Evolutionary conservation across 2,888 invertebrate genomes (phyloP).

Genomic region (Drosophila lacicola): DNA sequence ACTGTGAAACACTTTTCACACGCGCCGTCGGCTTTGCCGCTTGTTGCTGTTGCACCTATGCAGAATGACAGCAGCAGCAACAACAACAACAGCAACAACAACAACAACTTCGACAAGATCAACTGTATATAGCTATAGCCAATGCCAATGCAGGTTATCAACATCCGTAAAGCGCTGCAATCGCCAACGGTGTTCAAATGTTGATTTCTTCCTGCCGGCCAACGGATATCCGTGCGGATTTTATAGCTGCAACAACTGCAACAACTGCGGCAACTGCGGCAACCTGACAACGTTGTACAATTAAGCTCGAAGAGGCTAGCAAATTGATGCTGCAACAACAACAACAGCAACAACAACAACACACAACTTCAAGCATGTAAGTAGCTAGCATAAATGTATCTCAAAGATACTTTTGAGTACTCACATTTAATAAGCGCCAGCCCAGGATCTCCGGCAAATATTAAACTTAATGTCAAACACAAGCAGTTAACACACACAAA

Average conservation of each 20-base stretch:
- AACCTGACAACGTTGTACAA: conserved; percentile 59
- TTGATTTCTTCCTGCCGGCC: conserved; percentile 81
- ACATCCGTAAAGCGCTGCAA: conserved; percentile 74
- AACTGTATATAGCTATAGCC: conserved; percentile 57
- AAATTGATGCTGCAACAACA: conserved; percentile 68
- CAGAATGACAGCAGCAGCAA: conserved; percentile 66
- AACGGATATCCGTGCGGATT: conserved; percentile 83
- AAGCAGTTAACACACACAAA: conserved; percentile 28
- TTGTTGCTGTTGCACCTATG: conserved; percentile 49
- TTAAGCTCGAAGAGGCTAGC: conserved; percentile 76
- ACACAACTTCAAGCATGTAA: conserved; percentile 62
- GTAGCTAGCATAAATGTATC: conserved; percentile 38
- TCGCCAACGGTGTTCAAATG: conserved; percentile 79
- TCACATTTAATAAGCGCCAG: conserved; percentile 28
- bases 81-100: conserved; percentile 26
- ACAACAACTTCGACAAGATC: conserved; percentile 48
- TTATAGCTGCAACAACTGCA: conserved; percentile 58
- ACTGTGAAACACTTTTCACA: conserved; percentile 45
- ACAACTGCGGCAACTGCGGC: conserved; percentile 23
- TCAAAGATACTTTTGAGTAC: conserved; percentile 31
- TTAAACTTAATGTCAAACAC: conserved; percentile 70
- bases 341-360: conserved; percentile 33
- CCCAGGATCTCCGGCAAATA: conserved; percentile 45
- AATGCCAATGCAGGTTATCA: conserved; percentile 73
- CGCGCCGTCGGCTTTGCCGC: conserved; percentile 56